These are phyloP conservation scores for Lepidocyrtinus sp. DNA, from an alignment of 2,888 invertebrate genomes.

Conservation along the genomic window DNA sequence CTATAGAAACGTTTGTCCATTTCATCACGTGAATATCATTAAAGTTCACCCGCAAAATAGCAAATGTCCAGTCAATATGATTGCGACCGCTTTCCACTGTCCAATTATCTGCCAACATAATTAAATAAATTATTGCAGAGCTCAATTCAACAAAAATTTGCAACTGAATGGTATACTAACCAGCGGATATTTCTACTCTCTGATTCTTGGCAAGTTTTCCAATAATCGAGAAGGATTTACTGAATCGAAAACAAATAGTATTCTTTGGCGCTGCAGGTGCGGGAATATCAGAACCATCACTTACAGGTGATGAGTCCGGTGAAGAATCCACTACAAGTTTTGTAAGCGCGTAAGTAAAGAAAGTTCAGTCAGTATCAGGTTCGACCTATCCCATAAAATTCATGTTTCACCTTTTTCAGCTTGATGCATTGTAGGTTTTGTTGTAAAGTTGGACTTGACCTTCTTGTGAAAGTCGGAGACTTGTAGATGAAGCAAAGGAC, in stretches of 20 bases:
- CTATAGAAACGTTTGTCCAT: conserved; percentile 64
- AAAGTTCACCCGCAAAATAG: conserved; percentile 62
- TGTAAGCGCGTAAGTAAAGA: too few relatives aligned
- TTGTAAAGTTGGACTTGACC: conserved; percentile 40
- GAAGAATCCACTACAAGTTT: too few relatives aligned
- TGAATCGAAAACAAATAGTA: conserved; percentile 61
- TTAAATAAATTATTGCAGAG: conserved; percentile 7
- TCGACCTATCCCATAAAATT: too few relatives aligned
- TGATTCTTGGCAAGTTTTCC: conserved; percentile 69
- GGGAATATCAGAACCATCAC: conserved; percentile 15
- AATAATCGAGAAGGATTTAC: conserved; percentile 67
- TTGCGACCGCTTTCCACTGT: conserved; percentile 63
- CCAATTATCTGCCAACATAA: conserved; percentile 61
- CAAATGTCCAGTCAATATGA: conserved; percentile 66
- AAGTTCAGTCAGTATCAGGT: too few relatives aligned
- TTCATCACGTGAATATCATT: conserved; percentile 64
- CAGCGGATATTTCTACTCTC: conserved; percentile 66
- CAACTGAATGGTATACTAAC: conserved; percentile 41
- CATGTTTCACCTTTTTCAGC: too few relatives aligned
- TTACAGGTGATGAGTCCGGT: too few relatives aligned
- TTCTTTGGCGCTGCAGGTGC: conserved; percentile 29
- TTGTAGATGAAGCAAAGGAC: conserved; percentile 68
- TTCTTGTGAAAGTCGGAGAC: conserved; percentile 63
- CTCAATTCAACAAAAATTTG: not conserved
- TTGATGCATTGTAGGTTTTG: too few relatives aligned